Conservation (phyloP, 1,140 invertebrate genomes). For the Whitmania pigra region DNA sequence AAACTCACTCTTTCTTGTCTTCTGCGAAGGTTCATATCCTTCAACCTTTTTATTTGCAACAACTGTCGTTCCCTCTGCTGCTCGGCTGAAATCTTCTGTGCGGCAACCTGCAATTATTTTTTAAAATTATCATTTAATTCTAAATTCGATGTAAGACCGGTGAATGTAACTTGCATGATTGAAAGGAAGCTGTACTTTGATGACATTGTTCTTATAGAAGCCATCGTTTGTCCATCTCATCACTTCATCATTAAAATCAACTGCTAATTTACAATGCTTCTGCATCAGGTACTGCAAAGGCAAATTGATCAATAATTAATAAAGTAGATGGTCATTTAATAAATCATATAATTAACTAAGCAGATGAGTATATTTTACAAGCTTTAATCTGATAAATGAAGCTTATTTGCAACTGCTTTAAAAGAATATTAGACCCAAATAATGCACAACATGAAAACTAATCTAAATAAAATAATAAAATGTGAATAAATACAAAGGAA, state of each 20-base stretch:
- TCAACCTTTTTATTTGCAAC: constrained; percentile 62
- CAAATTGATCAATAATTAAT: no score
- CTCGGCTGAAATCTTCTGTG: constrained; percentile 48
- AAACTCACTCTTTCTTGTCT: constrained; percentile 33
- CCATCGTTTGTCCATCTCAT: constrained; percentile 63
- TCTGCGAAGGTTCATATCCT: constrained; percentile 33
- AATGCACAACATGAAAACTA: no score
- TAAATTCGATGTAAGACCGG: not conserved
- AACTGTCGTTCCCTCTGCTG: constrained; percentile 72
- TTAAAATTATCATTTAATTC: not conserved
- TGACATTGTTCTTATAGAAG: constrained; percentile 69
- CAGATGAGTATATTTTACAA: no score
- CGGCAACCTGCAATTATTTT: constrained; percentile 33
- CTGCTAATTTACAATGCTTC: constrained; percentile 61
- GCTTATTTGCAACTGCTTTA: not conserved
- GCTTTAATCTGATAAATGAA: not conserved
- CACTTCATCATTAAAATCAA: constrained; percentile 65
- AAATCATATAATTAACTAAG: not conserved
- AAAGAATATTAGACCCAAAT: no score
- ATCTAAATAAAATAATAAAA: no score
- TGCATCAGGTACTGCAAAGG: constrained; percentile 59
- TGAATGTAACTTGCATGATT: constrained; percentile 38
- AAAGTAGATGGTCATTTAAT: not conserved
- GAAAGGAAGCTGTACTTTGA: constrained; percentile 71
- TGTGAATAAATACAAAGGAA: constrained; percentile 1